These are phyloP conservation scores for Cercopithecus hamlyni DNA, from an alignment of 2,797 vertebrate species.

Conservation along the genomic window DNA sequence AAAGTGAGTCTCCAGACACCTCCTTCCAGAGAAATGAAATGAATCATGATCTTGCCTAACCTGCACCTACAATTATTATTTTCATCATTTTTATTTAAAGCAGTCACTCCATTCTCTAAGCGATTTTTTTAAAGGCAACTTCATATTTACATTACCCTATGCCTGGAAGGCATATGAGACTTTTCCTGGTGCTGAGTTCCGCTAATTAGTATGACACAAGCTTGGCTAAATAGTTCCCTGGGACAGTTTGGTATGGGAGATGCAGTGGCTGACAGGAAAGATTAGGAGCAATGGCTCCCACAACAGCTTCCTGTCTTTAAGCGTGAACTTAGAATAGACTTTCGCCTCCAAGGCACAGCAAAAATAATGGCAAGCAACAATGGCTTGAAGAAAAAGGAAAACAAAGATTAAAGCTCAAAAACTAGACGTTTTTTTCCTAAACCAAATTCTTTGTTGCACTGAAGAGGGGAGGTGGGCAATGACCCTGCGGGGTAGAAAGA, in stretches of 20 bases:
- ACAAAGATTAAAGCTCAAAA: background rate
- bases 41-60: background rate
- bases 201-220: background rate
- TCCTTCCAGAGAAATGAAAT: slow-evolving; percentile 15
- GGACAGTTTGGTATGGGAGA: background rate
- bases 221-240: background rate
- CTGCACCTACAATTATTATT: background rate
- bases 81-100: slow-evolving; percentile 50
- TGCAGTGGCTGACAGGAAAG: background rate
- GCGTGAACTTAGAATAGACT: background rate
- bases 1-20: background rate
- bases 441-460: background rate
- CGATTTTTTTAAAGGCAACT: background rate
- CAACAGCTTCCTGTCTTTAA: background rate
- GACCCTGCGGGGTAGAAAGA: background rate
- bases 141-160: slow-evolving; percentile 48
- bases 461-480: background rate
- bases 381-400: background rate
- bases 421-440: background rate
- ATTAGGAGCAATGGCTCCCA: background rate
- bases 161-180: slow-evolving; percentile 34
- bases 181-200: slow-evolving; percentile 49
- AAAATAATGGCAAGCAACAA: background rate
- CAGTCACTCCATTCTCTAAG: slow-evolving; percentile 7
- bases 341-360: slow-evolving; percentile 16